phyloP scores from a whole-genome alignment of 2,113 vertebrate species.

The Neopipo cinnamomea region DNA sequence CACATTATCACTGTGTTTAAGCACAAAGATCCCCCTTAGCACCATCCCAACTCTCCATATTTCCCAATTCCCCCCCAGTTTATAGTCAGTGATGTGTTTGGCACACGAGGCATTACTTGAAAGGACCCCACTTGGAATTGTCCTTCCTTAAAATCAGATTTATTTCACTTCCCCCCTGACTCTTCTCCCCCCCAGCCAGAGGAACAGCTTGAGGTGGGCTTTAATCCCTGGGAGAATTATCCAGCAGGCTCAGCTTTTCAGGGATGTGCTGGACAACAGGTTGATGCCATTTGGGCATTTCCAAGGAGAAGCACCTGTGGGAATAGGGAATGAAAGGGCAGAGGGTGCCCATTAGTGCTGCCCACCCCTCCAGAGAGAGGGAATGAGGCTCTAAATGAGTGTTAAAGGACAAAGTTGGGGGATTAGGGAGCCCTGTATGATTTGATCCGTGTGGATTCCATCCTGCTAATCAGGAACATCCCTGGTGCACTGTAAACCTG shows the following conservation, averaged over 20 bases:
- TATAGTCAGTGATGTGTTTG: not conserved
- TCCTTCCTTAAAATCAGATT: conserved; percentile 71
- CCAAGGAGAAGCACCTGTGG: conserved; percentile 72
- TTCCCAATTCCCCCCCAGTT: not conserved
- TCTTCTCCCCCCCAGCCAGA: conserved; percentile 35
- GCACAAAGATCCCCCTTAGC: not conserved
- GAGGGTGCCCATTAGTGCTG: conserved; percentile 15
- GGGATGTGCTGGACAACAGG: conserved; percentile 71
- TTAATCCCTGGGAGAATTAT: conserved; percentile 86
- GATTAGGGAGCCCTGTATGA: not conserved
- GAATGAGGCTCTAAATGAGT: not conserved
- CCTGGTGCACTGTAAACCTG: not conserved
- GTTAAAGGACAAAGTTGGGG: conserved; percentile 3
- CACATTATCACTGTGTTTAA: rapidly evolving
- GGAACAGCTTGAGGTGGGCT: conserved; percentile 84
- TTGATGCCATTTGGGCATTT: conserved; percentile 78
- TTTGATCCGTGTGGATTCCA: not conserved
- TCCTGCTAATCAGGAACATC: not conserved
- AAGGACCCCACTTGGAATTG: conserved; percentile 65
- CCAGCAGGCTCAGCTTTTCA: conserved; percentile 85
- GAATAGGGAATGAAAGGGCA: conserved; percentile 69
- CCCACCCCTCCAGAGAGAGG: not conserved
- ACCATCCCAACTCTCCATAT: rapidly evolving
- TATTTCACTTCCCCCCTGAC: not conserved
- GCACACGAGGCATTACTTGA: conserved; percentile 25